phyloP scores from a whole-genome alignment of 2,888 invertebrate species.

The Chironomus riparius region DNA sequence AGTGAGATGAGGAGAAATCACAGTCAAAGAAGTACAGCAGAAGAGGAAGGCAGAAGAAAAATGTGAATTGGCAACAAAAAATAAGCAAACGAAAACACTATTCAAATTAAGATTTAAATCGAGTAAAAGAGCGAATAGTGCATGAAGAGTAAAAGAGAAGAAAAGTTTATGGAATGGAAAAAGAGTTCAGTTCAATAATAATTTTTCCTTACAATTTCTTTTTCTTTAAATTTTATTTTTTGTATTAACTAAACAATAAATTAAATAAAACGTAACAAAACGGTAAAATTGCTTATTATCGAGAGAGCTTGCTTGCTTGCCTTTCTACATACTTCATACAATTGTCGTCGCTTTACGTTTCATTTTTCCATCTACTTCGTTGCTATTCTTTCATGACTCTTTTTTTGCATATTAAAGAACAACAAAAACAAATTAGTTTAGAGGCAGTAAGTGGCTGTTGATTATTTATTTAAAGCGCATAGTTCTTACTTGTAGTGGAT shows the following conservation, averaged over 20 bases:
- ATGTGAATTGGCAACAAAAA: not conserved
- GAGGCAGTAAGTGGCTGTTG: not conserved
- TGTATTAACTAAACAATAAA: conserved; percentile 11
- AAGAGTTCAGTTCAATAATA: conserved; percentile 25
- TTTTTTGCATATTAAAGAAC: not conserved
- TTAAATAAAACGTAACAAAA: conserved; percentile 27
- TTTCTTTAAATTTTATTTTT: not conserved
- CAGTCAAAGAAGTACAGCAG: not conserved
- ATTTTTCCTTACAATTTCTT: conserved; percentile 17
- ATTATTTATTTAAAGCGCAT: not conserved
- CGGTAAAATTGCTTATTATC: conserved; percentile 24
- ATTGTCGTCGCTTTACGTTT: too few relatives aligned
- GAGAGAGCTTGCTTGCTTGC: not conserved
- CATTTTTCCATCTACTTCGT: not conserved
- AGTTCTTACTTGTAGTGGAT: too few relatives aligned
- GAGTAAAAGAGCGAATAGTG: not conserved
- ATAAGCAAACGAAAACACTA: conserved; percentile 1
- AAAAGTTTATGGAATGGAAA: conserved; percentile 5
- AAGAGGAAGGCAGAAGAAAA: not conserved
- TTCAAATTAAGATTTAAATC: conserved; percentile 23
- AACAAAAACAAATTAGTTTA: not conserved
- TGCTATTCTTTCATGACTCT: not conserved
- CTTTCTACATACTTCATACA: not conserved
- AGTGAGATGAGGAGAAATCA: not conserved
- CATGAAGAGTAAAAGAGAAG: not conserved